Evolutionary conservation across 2,113 vertebrate genomes (phyloP).

Genomic region (Datnioides undecimradiatus): DNA sequence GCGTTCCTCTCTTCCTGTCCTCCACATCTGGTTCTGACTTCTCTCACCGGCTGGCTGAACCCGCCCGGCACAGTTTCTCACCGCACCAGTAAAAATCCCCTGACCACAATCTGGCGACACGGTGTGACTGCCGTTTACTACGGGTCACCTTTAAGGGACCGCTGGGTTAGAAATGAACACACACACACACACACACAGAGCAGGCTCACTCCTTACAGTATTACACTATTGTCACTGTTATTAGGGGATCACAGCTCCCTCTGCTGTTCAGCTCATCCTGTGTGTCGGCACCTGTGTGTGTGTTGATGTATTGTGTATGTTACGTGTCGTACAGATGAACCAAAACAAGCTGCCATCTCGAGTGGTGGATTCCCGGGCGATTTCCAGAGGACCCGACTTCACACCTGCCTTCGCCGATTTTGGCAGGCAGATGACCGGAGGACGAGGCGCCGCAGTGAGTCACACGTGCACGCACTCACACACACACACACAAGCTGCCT

Average conservation of each 20-base stretch:
- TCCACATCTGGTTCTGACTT: slow-evolving; percentile 75
- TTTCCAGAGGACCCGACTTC: slow-evolving; percentile 96
- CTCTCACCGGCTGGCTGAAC: slow-evolving; percentile 5
- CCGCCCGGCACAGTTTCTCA: slow-evolving; percentile 26
- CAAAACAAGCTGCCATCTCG: slow-evolving; percentile 92
- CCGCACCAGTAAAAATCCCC: slow-evolving; percentile 25
- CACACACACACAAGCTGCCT: slow-evolving; percentile 4
- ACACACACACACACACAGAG: background rate
- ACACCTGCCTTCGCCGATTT: slow-evolving; percentile 98
- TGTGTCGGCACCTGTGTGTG: background rate
- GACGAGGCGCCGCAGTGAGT: slow-evolving; percentile 92
- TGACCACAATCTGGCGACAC: slow-evolving; percentile 33
- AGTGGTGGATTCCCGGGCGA: slow-evolving; percentile 89
- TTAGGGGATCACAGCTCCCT: slow-evolving; percentile 64
- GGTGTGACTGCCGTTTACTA: slow-evolving; percentile 19
- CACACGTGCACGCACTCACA: background rate
- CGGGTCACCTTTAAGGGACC: slow-evolving; percentile 44
- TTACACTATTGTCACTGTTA: slow-evolving; percentile 19
- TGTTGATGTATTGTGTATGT: slow-evolving; percentile 22
- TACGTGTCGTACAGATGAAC: slow-evolving; percentile 87
- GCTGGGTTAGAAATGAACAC: slow-evolving; percentile 26
- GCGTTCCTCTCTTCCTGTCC: slow-evolving; percentile 30
- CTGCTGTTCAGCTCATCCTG: slow-evolving; percentile 69
- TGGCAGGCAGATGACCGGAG: slow-evolving; percentile 89
- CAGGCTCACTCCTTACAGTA: slow-evolving; percentile 6